Percentiles rank a stretch among this genome's conserved stretches.
Conservation (phyloP, 2,888 invertebrate genomes). For the Falcaria lacertinaria region DNA sequence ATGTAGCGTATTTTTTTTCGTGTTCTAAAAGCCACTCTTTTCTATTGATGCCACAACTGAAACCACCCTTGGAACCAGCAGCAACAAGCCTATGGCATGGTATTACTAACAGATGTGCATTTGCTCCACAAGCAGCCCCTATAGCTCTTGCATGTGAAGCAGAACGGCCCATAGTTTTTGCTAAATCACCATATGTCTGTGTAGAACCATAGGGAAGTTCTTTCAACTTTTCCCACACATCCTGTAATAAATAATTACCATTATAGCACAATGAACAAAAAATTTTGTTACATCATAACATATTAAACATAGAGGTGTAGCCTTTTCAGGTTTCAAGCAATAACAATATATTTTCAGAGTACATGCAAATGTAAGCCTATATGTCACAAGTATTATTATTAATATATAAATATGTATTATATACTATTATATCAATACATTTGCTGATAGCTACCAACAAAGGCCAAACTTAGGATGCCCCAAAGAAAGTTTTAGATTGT, state of each 20-base stretch:
- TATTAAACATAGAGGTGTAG: too few species aligned
- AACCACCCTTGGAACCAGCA: constrained; percentile 63
- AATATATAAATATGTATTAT: too few species aligned
- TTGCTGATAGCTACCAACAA: too few species aligned
- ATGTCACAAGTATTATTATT: too few species aligned
- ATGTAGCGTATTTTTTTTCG: constrained; percentile 43
- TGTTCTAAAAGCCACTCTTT: constrained; percentile 74
- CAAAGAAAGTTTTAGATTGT: too few species aligned
- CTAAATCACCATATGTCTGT: constrained; percentile 57
- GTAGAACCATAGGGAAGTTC: constrained; percentile 60
- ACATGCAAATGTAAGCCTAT: too few species aligned
- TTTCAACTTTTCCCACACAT: constrained; percentile 58
- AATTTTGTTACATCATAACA: too few species aligned
- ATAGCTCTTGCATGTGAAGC: constrained; percentile 59
- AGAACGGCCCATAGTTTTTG: constrained; percentile 50
- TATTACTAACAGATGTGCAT: constrained; percentile 52
- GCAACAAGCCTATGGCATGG: constrained; percentile 67
- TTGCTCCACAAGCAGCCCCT: constrained; percentile 65
- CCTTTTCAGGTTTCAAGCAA: too few species aligned
- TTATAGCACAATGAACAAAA: too few species aligned
- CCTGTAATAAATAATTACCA: constrained; percentile 31
- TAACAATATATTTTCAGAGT: too few species aligned
- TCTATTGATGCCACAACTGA: constrained; percentile 72
- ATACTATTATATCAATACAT: too few species aligned
- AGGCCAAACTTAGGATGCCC: too few species aligned